Base-by-base conservation (phyloP, 2,888 invertebrate species). In the Gasteruption jaculator region DNA sequence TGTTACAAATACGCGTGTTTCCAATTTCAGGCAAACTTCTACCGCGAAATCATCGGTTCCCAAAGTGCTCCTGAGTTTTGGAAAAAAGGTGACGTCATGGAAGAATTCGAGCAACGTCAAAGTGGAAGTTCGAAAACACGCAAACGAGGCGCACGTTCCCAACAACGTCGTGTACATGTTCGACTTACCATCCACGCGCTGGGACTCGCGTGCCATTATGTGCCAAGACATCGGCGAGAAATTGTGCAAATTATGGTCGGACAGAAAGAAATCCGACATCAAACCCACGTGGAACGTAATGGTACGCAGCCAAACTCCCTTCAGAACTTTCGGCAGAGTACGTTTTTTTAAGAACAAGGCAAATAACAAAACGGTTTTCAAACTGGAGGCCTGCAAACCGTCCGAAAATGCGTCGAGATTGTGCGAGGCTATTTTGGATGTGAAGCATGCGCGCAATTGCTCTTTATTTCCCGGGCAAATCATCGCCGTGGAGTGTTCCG, bases 391-490 rank as follows among this genome's bases (percentile, higher is more conserved):
- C 6, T 54, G 52, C 30, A 49, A 42, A 24, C 48, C 43, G 19
- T 46, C 90, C 6, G 85, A 89, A 62, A 85, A 85, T 5, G 60
- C 65, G 14, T 44, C 48, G 7, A 6, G 33, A 2, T 41, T 42
- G 40, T 38, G 52, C 1, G 8, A 40, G 22, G 45, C 61, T 2
- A 52, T 53, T 18, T 48, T 83, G 22, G 78, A 80, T 63, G 57
- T 82, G 4, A 67, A 65, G 5, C 68, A 72, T 25, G 50, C 80
- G 1, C 71, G 76, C 34, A 77, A 78, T 49, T 86, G 81, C 62
- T 81, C 85, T 0, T 61, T 90, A 45, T 90, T 86, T 63, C 84
- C 87, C 15, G 90, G 91, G 1, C 89, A 90, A 75, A 77, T 85
- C 34, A 80, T 89, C 7, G 83, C 84, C 27, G 77, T 86, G 45